Base-by-base conservation (phyloP, 2,797 vertebrate genomes). In the Myripristis jacobus region DNA sequence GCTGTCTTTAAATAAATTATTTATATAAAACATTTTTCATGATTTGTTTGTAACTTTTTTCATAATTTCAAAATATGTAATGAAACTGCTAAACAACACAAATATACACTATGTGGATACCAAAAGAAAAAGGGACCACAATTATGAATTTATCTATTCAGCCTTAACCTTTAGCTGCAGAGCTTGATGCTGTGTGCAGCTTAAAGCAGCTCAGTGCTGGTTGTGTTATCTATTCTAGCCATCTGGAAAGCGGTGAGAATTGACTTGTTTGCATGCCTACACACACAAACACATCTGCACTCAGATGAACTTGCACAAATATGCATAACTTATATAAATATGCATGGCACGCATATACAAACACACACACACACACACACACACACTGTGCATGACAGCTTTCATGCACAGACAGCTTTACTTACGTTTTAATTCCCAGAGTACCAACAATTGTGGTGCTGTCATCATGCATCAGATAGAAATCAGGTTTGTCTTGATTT, bases 1-100 rank as follows among this genome's bases (percentile, higher is more conserved):
- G 61, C 63, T 83, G 59, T 27, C 3, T 6, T 68, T 0, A 70
- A 88, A 84, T 88, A 85, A 87, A 89, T 72, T 0, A 38, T 24
- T 8, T 57, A 47, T 29, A 29, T 29, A 29, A 29, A 29, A 29
- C 6, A 3, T 29, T 16, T 52, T 71, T 54, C 0, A 63, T 29
- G 12, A 70, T 61, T 57, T 51, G 1, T 36, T 66, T n/a, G n/a
- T n/a, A n/a, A n/a, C n/a, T n/a, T n/a, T n/a, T n/a, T n/a, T n/a
- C n/a, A n/a, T n/a, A n/a, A n/a, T n/a, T n/a, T n/a, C n/a, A n/a
- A n/a, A n/a, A n/a, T n/a, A n/a, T n/a, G n/a, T n/a, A n/a, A n/a
- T n/a, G n/a, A n/a, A 34, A 24, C 19, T 46, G 12, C 9, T 29
- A 22, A 27, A 11, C 1, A 58, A 38, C 44, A 51, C 36, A 54